phyloP scores from a whole-genome alignment of 2,797 vertebrate genomes.

The Carapus acus region DNA sequence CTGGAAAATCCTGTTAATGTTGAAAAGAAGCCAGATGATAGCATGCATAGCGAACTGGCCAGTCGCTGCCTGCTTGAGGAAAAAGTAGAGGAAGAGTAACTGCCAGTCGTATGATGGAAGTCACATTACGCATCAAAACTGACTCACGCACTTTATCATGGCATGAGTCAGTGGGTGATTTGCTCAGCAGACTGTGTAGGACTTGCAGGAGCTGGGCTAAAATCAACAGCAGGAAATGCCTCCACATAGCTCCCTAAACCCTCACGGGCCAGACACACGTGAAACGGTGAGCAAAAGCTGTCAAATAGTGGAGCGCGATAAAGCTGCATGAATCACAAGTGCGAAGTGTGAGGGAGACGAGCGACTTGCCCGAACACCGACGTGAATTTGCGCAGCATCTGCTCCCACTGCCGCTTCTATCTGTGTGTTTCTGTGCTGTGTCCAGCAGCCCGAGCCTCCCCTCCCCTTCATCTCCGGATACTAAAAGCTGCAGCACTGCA shows the following conservation, averaged over 20 bases:
- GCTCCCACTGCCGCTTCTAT: constrained; percentile 33
- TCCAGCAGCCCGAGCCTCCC: constrained; percentile 41
- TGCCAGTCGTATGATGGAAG: constrained; percentile 34
- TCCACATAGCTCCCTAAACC: constrained; percentile 35
- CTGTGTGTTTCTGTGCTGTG: constrained; percentile 36
- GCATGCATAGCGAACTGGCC: no score
- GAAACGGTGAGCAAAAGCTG: constrained; percentile 35
- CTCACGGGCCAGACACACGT: constrained; percentile 40
- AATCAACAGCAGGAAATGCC: no score
- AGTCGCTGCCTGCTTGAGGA: no score
- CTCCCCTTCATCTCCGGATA: constrained; percentile 41
- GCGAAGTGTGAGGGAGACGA: constrained; percentile 43
- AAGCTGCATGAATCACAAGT: constrained; percentile 51
- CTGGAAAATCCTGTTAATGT: constrained; percentile 20
- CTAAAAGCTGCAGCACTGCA: constrained; percentile 38
- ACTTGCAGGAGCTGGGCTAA: no score
- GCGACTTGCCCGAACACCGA: constrained; percentile 41
- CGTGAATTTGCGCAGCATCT: constrained; percentile 46
- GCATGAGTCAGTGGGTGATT: constrained; percentile 21
- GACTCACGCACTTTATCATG: constrained; percentile 4
- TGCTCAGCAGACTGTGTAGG: no score
- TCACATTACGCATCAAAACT: constrained; percentile 35
- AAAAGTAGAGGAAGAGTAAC: constrained; percentile 18
- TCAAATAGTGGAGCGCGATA: constrained; percentile 50
- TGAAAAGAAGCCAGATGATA: constrained; percentile 7